These are phyloP conservation scores for Xiphophorus hellerii DNA, from an alignment of 2,113 vertebrate genomes.

Conservation along the genomic window DNA sequence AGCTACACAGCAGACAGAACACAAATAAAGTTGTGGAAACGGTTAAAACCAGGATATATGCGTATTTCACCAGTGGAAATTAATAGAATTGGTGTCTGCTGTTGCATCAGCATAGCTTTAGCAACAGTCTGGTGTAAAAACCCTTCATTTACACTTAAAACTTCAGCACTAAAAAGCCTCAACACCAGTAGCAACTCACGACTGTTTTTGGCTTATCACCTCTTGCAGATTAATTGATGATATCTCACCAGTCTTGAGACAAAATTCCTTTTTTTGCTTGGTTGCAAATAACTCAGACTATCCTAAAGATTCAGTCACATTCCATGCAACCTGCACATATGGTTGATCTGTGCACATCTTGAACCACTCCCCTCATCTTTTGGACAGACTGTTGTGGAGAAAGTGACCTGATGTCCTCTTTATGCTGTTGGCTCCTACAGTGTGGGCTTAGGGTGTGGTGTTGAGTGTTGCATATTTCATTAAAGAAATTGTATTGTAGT, in stretches of 20 bases:
- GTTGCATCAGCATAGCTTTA: not conserved
- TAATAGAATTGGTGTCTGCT: not conserved
- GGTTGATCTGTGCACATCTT: not conserved
- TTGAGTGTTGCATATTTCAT: constrained; percentile 35
- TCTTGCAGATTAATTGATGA: not conserved
- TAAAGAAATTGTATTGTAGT: constrained; percentile 29
- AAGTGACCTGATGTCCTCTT: not conserved
- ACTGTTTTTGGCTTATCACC: not conserved
- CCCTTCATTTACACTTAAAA: not conserved
- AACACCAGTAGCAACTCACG: too few species aligned
- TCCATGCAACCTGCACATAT: not conserved
- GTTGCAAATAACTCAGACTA: not conserved
- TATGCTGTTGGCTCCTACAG: constrained; percentile 20
- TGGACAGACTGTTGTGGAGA: not conserved
- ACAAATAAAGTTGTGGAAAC: not conserved
- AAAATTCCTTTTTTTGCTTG: not conserved
- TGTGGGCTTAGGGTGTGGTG: constrained; percentile 50
- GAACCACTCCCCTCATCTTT: not conserved
- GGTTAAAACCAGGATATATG: too few species aligned
- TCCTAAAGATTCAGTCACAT: not conserved
- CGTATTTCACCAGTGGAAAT: too few species aligned
- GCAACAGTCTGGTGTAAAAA: not conserved
- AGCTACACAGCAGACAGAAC: too few species aligned
- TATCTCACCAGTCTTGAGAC: not conserved
- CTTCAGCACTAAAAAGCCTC: too few species aligned